Conservation (phyloP, 1,140 invertebrate species). For the Drosophila carrolli region DNA sequence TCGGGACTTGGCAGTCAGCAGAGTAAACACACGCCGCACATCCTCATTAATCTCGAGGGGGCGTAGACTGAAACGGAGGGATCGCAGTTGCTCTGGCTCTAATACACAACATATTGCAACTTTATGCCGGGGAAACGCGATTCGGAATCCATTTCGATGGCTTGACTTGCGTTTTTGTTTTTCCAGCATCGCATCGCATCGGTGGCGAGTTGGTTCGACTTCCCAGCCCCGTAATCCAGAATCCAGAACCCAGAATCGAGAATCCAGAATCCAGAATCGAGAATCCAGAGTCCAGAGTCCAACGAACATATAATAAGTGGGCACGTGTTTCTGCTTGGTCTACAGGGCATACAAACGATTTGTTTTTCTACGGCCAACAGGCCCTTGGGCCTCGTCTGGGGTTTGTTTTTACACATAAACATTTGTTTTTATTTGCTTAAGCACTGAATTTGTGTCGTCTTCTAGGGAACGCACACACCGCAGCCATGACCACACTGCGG, state of each 20-base stretch:
- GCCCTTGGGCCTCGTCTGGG: constrained; percentile 38
- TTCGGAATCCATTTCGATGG: constrained; percentile 15
- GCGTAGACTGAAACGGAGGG: constrained; percentile 26
- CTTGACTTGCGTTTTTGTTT: constrained; percentile 46
- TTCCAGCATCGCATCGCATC: constrained; percentile 44
- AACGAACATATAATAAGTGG: constrained; percentile 73
- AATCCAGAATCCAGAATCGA: neutral
- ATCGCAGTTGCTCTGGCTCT: constrained; percentile 34
- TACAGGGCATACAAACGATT: constrained; percentile 56
- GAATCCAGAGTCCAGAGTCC: neutral
- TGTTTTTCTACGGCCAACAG: constrained; percentile 68
- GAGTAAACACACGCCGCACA: constrained; percentile 68
- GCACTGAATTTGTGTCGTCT: constrained; percentile 57
- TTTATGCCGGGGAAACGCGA: constrained; percentile 61
- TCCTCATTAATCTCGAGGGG: constrained; percentile 80
- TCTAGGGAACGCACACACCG: constrained; percentile 34
- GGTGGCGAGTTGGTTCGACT: constrained; percentile 11
- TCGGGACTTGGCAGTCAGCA: constrained; percentile 12
- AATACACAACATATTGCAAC: constrained; percentile 80
- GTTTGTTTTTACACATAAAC: constrained; percentile 76
- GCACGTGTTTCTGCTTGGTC: constrained; percentile 63
- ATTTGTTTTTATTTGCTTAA: constrained; percentile 74
- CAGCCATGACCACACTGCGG: neutral
- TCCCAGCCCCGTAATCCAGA: constrained; percentile 12
- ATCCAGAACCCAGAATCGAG: no score